phyloP scores from a whole-genome alignment of 2,113 vertebrate species.

The Synodontis membranacea region DNA sequence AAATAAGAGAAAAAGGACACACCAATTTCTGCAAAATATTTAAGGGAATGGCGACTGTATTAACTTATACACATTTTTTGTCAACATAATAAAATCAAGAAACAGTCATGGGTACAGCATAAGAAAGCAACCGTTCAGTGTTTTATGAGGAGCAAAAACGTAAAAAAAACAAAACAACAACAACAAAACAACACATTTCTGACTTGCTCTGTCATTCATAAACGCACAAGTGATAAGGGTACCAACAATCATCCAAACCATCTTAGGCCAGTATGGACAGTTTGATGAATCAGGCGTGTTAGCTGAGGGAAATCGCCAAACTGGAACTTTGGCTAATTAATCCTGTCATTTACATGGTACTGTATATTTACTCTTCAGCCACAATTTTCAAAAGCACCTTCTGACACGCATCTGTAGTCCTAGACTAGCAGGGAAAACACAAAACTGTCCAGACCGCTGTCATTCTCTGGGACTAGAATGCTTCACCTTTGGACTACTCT shows the following conservation, averaged over 20 bases:
- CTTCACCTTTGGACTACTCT: background rate
- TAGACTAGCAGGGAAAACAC: background rate
- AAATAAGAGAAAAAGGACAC: background rate
- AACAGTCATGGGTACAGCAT: background rate
- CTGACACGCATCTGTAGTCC: background rate
- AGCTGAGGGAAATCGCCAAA: background rate
- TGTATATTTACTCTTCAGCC: background rate
- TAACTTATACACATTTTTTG: background rate
- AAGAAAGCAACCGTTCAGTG: background rate
- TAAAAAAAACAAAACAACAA: background rate
- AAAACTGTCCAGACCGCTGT: background rate
- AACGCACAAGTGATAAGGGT: background rate
- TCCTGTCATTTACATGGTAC: background rate
- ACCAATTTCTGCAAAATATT: background rate
- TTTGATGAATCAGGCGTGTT: background rate
- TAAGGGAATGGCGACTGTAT: background rate
- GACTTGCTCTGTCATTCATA: background rate
- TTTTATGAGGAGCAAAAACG: background rate
- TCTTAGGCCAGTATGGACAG: background rate
- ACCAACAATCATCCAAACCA: slow-evolving; percentile 1
- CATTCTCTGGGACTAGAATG: too few species aligned
- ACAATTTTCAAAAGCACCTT: background rate
- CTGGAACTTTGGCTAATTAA: background rate
- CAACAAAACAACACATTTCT: background rate
- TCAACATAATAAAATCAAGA: background rate